Base-by-base conservation (phyloP, 35 echinoderm and acorn worm genomes). In the Apostichopus parvimensis region DNA sequence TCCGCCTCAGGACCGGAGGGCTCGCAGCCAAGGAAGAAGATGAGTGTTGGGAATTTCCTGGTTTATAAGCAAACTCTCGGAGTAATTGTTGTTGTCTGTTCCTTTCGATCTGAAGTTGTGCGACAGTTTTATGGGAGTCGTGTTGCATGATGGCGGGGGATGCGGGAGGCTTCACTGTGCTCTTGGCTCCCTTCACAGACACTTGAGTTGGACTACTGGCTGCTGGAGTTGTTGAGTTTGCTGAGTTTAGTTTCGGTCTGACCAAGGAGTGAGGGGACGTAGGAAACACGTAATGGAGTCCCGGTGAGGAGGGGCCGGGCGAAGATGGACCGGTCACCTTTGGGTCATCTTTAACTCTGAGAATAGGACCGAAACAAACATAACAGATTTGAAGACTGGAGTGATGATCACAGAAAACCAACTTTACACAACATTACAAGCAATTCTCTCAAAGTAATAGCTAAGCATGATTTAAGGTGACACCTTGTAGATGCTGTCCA, bases 41-140 rank as follows among this genome's bases (percentile, higher is more conserved):
- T 15, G 15, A 23, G 14, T 58, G 20, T 88, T 66, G 34, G n/a
- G 60, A 75, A 88, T 52, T 60, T 9, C 14, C 23, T 28, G 26
- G 15, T 59, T 79, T 91, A 15, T 91, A 18, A 57, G 55, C 22
- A 66, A 88, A 72, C 22, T 88, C 89, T 76, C 89, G 54, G 5
- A 91, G 73, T 9, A 91, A 13, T 53, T 78, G 86, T 61, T 84
- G 77, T 59, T 94, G 93, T 12, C 72, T 87, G 18, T 82, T 91
- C 7, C 93, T 91, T 83, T 97, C 95, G 92, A 79, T 91, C 77
- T 97, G 93, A 54, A 97, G 78, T 58, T 97, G 95, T 14, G 95
- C 95, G 14, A 97, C 93, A 65, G 95, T 97, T 82, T 97, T 97
- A 66, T 97, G 95, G 82, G 91, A 87, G 61, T 94, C 95, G 5